Percentiles rank a stretch among this genome's conserved stretches.
phyloP scores from a whole-genome alignment of 2,888 invertebrate species.

The Drosophila kambysellisi region DNA sequence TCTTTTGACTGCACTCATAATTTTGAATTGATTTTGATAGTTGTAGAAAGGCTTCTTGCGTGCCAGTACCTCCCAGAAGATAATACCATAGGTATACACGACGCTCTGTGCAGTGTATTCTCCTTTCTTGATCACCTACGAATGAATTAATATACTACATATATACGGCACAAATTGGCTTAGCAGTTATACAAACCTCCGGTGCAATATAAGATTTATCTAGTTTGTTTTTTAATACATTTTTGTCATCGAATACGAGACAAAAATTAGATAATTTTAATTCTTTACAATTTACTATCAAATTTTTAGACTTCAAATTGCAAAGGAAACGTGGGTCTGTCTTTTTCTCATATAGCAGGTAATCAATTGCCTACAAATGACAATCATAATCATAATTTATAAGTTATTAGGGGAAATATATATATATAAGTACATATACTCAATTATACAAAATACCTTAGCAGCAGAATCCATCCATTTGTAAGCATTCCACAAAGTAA shows the following conservation, averaged over 20 bases:
- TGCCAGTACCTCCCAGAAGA: constrained; percentile 22
- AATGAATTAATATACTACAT: too few species aligned
- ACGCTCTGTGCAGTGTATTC: background rate
- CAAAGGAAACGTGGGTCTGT: background rate
- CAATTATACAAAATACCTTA: background rate
- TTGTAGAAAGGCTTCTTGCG: constrained; percentile 12
- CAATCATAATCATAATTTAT: background rate
- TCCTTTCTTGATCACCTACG: background rate
- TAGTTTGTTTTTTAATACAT: background rate
- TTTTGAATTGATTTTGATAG: background rate
- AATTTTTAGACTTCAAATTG: constrained; percentile 8
- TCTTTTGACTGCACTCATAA: background rate
- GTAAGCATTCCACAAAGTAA: background rate
- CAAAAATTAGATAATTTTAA: constrained; percentile 5
- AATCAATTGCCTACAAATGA: background rate
- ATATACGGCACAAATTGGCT: background rate
- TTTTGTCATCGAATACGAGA: background rate
- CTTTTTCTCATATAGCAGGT: background rate
- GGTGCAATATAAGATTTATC: constrained; percentile 14
- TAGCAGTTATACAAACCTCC: constrained; percentile 9
- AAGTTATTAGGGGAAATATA: background rate
- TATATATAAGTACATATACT: background rate
- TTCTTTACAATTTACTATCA: background rate
- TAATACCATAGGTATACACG: constrained; percentile 16
- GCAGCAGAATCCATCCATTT: background rate